These are phyloP conservation scores for Campoplex capitator DNA, from an alignment of 2,888 invertebrate genomes.

Conservation along the genomic window DNA sequence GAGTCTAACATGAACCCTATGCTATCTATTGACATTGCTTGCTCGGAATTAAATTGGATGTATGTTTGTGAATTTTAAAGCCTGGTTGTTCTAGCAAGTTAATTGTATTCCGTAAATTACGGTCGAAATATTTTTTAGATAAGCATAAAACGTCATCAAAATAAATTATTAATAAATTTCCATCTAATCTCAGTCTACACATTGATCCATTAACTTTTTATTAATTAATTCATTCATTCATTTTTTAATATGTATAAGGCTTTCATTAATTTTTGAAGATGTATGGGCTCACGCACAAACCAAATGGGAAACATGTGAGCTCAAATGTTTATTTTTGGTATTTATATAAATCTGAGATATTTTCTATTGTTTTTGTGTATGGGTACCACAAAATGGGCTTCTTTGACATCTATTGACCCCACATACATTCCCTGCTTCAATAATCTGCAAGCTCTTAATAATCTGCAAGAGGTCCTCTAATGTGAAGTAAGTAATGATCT, in stretches of 20 bases:
- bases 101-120: constrained; percentile 4
- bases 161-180: not conserved
- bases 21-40: constrained; percentile 35
- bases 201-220: not conserved
- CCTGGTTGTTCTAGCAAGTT: constrained; percentile 26
- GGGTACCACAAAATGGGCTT: not conserved
- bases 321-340: not conserved
- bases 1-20: constrained; percentile 57
- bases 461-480: constrained; percentile 6
- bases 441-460: constrained; percentile 3
- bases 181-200: not conserved
- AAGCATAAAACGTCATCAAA: too few relatives aligned
- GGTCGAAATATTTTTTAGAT: not conserved
- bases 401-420: not conserved
- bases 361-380: not conserved
- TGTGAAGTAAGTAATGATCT: not conserved
- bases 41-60: constrained; percentile 24
- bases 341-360: not conserved
- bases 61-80: constrained; percentile 44
- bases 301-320: not conserved
- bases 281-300: not conserved
- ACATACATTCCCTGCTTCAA: constrained; percentile 3
- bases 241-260: not conserved
- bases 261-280: not conserved
- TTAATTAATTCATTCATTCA: too few relatives aligned